phyloP scores from a whole-genome alignment of 2,113 vertebrate genomes.

The Pollachius pollachius region DNA sequence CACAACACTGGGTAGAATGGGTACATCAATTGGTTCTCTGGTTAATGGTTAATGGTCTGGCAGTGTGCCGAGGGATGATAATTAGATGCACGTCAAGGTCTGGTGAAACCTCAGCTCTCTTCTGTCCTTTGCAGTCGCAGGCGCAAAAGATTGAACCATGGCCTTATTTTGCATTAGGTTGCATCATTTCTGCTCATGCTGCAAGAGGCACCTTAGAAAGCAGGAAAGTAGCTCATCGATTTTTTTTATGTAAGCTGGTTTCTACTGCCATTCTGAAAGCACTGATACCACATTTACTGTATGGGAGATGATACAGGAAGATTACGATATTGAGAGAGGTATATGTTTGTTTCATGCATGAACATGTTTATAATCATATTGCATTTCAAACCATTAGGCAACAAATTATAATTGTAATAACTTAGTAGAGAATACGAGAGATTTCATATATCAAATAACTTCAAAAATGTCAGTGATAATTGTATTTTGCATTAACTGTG shows the following conservation, averaged over 20 bases:
- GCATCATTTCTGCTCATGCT: neutral
- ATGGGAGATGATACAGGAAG: neutral
- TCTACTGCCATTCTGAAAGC: neutral
- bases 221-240: neutral
- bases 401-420: neutral
- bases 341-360: neutral
- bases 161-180: neutral
- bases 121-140: neutral
- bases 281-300: neutral
- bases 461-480: too few species aligned
- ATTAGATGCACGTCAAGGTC: neutral
- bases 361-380: too few species aligned
- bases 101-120: neutral
- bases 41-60: neutral
- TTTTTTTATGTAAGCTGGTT: neutral
- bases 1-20: too few species aligned
- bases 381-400: neutral
- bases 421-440: neutral
- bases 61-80: neutral
- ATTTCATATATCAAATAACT: neutral
- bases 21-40: neutral
- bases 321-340: neutral
- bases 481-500: too few species aligned
- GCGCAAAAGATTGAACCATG: neutral
- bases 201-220: neutral